phyloP scores from a whole-genome alignment of 1,140 invertebrate species.

The Lepidurus couesii region DNA sequence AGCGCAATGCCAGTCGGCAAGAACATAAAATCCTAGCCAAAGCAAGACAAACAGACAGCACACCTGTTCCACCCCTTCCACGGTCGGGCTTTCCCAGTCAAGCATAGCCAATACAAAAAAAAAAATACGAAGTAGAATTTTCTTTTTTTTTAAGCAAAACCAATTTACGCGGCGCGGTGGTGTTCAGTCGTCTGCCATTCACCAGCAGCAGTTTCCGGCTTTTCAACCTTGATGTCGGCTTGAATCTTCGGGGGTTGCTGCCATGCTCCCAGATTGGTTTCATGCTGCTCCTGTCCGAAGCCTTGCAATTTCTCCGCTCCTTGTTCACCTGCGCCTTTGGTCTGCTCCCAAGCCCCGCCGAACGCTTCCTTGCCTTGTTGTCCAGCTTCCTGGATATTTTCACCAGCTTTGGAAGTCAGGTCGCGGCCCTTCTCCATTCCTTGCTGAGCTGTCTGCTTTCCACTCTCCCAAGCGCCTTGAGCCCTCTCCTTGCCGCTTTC shows the following conservation, averaged over 20 bases:
- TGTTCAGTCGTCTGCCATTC: slow-evolving; percentile 13
- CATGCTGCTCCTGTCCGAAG: neutral
- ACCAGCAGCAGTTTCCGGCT: neutral
- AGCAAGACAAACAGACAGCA: slow-evolving; percentile 14
- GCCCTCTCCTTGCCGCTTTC: slow-evolving; percentile 12
- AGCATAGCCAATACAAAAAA: neutral
- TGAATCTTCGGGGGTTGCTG: slow-evolving; percentile 21
- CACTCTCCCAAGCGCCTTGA: neutral
- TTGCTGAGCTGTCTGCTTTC: neutral
- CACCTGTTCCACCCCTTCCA: slow-evolving; percentile 13
- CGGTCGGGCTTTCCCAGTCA: neutral
- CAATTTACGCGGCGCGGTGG: neutral
- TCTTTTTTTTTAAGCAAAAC: neutral
- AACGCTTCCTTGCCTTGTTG: neutral
- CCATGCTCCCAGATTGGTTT: neutral
- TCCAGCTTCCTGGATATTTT: neutral
- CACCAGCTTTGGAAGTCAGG: neutral
- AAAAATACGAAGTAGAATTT: neutral
- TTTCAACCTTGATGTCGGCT: neutral
- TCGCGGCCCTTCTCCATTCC: slow-evolving; percentile 15
- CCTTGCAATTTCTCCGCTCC: neutral
- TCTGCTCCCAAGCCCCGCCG: neutral
- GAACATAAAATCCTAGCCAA: slow-evolving; percentile 11
- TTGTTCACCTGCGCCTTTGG: neutral
- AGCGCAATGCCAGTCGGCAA: slow-evolving; percentile 6